phyloP scores from a whole-genome alignment of 2,113 vertebrate genomes.

The Brevimyrus niger region DNA sequence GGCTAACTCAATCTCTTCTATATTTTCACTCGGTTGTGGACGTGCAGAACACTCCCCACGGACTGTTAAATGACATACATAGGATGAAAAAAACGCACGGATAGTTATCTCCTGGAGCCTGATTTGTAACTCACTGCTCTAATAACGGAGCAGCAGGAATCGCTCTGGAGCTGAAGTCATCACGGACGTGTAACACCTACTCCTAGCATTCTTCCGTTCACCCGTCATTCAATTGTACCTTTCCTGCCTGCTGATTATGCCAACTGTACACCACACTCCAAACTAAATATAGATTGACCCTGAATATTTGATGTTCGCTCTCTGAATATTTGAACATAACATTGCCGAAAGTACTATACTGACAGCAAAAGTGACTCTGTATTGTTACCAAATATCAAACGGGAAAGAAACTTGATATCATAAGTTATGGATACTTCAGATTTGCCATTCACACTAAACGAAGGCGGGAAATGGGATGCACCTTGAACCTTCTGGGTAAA shows the following conservation, averaged over 20 bases:
- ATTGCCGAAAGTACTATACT: not conserved
- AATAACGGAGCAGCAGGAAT: not conserved
- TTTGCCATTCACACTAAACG: not conserved
- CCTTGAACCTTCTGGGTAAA: not conserved
- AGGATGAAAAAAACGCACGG: not conserved
- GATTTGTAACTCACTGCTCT: not conserved
- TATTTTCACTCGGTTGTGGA: not conserved
- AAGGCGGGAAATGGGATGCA: not conserved
- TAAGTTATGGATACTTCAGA: not conserved
- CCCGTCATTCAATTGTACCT: not conserved
- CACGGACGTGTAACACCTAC: not conserved
- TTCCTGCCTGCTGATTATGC: not conserved
- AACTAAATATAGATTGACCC: not conserved
- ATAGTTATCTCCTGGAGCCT: not conserved
- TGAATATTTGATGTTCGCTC: not conserved
- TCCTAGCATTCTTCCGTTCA: not conserved
- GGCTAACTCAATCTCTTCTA: not conserved
- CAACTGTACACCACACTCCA: not conserved
- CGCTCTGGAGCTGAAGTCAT: not conserved
- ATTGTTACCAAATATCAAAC: not conserved
- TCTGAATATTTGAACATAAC: not conserved
- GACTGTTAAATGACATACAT: not conserved
- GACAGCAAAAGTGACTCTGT: not conserved
- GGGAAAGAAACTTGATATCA: not conserved
- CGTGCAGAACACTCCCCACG: not conserved